These are phyloP conservation scores for Podarcis siculus DNA, from an alignment of 2,797 vertebrate species.

Conservation along the genomic window DNA sequence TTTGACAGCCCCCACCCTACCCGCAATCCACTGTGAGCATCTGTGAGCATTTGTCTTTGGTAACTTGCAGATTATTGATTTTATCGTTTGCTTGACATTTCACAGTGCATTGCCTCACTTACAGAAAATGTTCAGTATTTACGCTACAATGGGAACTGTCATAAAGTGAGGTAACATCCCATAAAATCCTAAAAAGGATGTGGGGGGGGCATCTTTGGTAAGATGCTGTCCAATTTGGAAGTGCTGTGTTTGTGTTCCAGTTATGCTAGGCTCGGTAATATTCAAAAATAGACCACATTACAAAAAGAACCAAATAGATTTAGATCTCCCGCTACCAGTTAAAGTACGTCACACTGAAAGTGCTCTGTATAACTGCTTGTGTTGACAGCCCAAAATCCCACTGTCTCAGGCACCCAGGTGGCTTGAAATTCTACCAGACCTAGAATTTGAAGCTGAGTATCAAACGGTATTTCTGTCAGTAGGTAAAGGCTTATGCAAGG, in stretches of 20 bases:
- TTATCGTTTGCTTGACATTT: conserved; percentile 72
- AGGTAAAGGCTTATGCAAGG: no score
- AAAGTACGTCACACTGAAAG: not conserved
- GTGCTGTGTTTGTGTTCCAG: conserved; percentile 55
- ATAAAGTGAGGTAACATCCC: conserved; percentile 74
- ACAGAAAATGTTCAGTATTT: conserved; percentile 66
- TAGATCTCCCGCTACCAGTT: not conserved
- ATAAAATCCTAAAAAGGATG: conserved; percentile 71
- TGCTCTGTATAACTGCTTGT: not conserved
- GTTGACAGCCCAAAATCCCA: not conserved
- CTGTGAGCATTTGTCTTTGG: conserved; percentile 61
- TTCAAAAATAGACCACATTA: conserved; percentile 55
- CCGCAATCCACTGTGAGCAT: conserved; percentile 49
- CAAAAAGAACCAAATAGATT: conserved; percentile 49
- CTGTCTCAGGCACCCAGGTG: not conserved
- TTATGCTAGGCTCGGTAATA: conserved; percentile 51
- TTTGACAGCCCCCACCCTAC: conserved; percentile 32
- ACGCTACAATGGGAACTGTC: conserved; percentile 66
- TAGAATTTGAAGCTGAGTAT: not conserved
- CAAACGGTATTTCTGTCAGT: no score
- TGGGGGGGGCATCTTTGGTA: conserved; percentile 63
- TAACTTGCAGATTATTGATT: conserved; percentile 74
- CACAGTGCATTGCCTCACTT: conserved; percentile 69
- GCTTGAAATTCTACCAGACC: conserved; percentile 15
- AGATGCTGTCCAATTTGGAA: conserved; percentile 65